These are phyloP conservation scores for Epicauta chinensis DNA, from an alignment of 1,140 invertebrate species.

Conservation along the genomic window DNA sequence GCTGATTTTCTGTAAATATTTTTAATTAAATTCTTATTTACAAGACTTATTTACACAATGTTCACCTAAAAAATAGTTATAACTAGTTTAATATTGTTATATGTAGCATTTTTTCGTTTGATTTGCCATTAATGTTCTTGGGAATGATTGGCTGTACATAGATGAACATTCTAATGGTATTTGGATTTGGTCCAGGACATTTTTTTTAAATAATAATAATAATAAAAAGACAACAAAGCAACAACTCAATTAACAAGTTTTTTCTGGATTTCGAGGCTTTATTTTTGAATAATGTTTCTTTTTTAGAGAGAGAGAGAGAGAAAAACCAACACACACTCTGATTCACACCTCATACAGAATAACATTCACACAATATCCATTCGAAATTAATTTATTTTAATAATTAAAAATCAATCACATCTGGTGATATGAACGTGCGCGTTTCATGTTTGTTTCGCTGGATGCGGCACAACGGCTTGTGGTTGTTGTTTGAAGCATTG, in stretches of 20 bases:
- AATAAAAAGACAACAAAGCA: slow-evolving; percentile 4
- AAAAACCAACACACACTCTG: too few relatives aligned
- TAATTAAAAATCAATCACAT: too few relatives aligned
- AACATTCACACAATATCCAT: too few relatives aligned
- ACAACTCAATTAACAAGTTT: slow-evolving; percentile 2
- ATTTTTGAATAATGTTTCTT: too few relatives aligned
- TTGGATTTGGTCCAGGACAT: slow-evolving; percentile 13
- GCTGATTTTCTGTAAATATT: slow-evolving; percentile 5
- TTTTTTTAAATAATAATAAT: neutral
- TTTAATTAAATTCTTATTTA: slow-evolving; percentile 12
- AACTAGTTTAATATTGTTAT: neutral
- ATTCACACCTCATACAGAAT: too few relatives aligned
- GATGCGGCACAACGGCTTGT: slow-evolving; percentile 47
- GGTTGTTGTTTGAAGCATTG: slow-evolving; percentile 75
- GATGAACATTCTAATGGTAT: slow-evolving; percentile 14
- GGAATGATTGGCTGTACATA: slow-evolving; percentile 16
- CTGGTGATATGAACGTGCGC: neutral
- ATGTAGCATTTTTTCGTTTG: too few relatives aligned
- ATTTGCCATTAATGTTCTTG: slow-evolving; percentile 13
- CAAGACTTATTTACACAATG: slow-evolving; percentile 14
- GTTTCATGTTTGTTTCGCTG: slow-evolving; percentile 55
- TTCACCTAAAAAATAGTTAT: slow-evolving; percentile 14
- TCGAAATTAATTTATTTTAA: too few relatives aligned
- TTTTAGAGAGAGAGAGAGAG: too few relatives aligned
- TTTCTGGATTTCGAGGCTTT: too few relatives aligned